Base-by-base conservation (phyloP, 2,888 invertebrate species). In the Mystacides longicornis region DNA sequence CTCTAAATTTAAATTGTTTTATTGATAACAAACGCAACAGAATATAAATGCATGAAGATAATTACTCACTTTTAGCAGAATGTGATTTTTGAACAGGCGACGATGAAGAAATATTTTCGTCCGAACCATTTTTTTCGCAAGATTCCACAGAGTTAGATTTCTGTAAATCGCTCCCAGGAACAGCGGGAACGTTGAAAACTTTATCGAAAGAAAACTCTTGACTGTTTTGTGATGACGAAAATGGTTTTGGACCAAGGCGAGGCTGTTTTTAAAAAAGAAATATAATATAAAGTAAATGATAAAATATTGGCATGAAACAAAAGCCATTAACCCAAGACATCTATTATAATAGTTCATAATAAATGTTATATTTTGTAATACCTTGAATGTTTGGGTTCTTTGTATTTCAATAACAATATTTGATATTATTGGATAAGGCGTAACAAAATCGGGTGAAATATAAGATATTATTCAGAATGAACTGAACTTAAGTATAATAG, bases 161-260 rank as follows among this genome's bases (percentile, higher is more conserved):
- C 3, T 33, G 43, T 2, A 43, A 19, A 9, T 19, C 46, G n/a
- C 18, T 22, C 51, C 79, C 82, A 0, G 89, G 89, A 1, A 83
- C 88, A 1, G 83, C 76, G 0, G 90, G 89, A 5, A 89, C 90
- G 0, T 86, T 85, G 69, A 90, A 89, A 21, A 89, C 87, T 67
- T 88, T 87, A 68, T 88, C 88, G 65, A 89, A 89, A 0, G 84
- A 85, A 65, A 89, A 87, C 64, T 87, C 85, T 55, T 86, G 87
- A 64, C 77, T 82, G 57, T 82, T 78, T 3, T 86, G 80, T 27
- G 87, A 85, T 43, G 89, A 86, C 7, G 89, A 88, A 69, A 91
- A 91, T 22, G 90, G 90, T 69, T 90, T 91, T 37, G 91, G 91
- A 2, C 91, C 91, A 48, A 91, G 78, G 21, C 90, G 83, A 46